A percentile compares a stretch with the other conserved stretches of the same genome.
Conservation (phyloP, 2,113 vertebrate species). For the Condylura cristata region DNA sequence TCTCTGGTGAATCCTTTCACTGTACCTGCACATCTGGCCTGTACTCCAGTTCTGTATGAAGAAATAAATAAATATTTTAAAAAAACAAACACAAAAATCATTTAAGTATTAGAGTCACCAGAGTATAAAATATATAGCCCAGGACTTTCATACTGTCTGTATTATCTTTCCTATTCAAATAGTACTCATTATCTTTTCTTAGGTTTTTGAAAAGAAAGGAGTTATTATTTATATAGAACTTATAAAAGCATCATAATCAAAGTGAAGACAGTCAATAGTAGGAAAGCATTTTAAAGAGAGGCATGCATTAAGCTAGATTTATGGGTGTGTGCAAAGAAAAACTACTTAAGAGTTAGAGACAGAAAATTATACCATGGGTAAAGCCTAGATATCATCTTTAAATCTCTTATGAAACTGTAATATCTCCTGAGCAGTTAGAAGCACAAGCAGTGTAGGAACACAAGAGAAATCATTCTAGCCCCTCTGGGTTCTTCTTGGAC, state of each 20-base stretch:
- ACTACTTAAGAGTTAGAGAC: neutral
- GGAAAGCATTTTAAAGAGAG: neutral
- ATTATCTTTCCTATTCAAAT: slow-evolving; percentile 28
- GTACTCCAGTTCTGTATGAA: too few relatives aligned
- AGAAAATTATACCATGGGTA: neutral
- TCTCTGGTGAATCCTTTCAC: too few relatives aligned
- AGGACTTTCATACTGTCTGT: neutral
- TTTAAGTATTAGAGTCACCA: neutral
- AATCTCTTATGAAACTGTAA: neutral
- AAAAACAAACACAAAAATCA: too few relatives aligned
- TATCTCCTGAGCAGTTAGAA: neutral
- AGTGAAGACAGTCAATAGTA: neutral
- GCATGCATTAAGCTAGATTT: neutral
- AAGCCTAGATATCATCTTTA: neutral
- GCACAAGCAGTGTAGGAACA: neutral
- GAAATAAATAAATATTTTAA: too few relatives aligned
- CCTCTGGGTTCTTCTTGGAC: too few relatives aligned
- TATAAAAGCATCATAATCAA: neutral
- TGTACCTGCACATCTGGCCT: too few relatives aligned
- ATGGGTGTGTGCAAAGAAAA: neutral
- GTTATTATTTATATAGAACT: neutral
- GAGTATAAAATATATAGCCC: neutral
- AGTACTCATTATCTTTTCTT: neutral
- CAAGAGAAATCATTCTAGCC: too few relatives aligned
- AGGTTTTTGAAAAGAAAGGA: neutral